These are phyloP conservation scores for Podabrus alpinus DNA, from an alignment of 2,888 invertebrate genomes.

Conservation along the genomic window DNA sequence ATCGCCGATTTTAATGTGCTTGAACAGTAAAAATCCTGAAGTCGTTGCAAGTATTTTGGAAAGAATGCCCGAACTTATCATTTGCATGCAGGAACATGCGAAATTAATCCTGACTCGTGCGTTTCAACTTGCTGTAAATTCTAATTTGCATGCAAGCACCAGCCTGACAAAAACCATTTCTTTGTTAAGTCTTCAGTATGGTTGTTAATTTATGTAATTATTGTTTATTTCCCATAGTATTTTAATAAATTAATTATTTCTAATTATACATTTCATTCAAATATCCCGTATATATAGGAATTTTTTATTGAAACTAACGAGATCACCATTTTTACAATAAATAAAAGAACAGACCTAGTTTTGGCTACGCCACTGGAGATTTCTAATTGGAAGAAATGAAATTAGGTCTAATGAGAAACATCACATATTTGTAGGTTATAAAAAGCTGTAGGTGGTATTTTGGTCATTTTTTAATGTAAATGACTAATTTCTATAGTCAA, in stretches of 20 bases:
- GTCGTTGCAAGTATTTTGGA: slow-evolving; percentile 79
- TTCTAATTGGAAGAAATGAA: not conserved
- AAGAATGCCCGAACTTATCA: slow-evolving; percentile 79
- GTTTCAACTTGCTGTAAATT: slow-evolving; percentile 80
- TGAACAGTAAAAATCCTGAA: slow-evolving; percentile 79
- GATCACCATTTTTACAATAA: too few relatives aligned
- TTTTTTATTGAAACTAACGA: too few relatives aligned
- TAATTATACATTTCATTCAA: not conserved
- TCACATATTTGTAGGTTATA: not conserved
- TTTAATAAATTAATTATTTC: not conserved
- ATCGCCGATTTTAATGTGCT: slow-evolving; percentile 77
- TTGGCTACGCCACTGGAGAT: too few relatives aligned
- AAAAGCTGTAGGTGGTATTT: slow-evolving; percentile 2
- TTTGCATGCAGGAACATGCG: slow-evolving; percentile 86
- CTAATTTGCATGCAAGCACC: slow-evolving; percentile 74
- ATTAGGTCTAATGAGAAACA: not conserved
- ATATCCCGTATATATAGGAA: too few relatives aligned
- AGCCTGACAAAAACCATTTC: slow-evolving; percentile 81
- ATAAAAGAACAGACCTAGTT: too few relatives aligned
- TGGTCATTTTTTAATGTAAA: not conserved
- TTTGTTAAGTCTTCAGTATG: slow-evolving; percentile 81
- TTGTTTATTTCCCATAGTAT: not conserved
- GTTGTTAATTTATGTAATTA: slow-evolving; percentile 63
- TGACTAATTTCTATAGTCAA: not conserved
- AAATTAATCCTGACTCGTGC: slow-evolving; percentile 76